Percentiles rank a stretch among this genome's conserved stretches.
phyloP scores from a whole-genome alignment of 2,888 invertebrate genomes.

The Synergus itoensis region DNA sequence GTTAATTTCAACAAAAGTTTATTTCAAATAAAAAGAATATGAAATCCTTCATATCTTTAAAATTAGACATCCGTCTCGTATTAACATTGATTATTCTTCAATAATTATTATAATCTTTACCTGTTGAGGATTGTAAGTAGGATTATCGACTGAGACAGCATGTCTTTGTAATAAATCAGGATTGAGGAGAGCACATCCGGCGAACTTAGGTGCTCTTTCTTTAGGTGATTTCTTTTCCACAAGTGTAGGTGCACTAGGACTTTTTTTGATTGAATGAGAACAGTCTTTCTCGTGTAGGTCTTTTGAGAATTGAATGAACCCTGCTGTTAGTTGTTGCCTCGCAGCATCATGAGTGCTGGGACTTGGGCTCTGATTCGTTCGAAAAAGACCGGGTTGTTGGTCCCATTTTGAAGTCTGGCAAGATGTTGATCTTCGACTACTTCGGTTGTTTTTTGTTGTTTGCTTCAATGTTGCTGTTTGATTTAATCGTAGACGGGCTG shows the following conservation, averaged over 20 bases:
- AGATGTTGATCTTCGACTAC: constrained; percentile 77
- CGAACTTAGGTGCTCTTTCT: constrained; percentile 70
- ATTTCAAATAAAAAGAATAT: no score
- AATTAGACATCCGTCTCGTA: no score
- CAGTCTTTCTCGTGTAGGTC: constrained; percentile 67
- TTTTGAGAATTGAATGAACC: constrained; percentile 75
- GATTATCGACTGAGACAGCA: constrained; percentile 91
- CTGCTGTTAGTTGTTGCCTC: constrained; percentile 73
- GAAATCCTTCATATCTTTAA: no score
- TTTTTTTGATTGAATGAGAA: constrained; percentile 76
- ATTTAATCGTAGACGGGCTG: constrained; percentile 82
- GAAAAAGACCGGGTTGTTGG: constrained; percentile 85
- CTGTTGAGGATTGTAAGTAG: constrained; percentile 77
- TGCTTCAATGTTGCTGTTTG: constrained; percentile 68
- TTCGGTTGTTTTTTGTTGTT: constrained; percentile 70
- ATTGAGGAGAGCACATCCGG: constrained; percentile 81
- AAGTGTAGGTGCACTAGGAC: constrained; percentile 83
- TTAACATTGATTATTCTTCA: background rate
- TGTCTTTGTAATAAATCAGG: constrained; percentile 86
- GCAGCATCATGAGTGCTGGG: constrained; percentile 75
- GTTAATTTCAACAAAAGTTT: no score
- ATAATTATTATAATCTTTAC: constrained; percentile 47
- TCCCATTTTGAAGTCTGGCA: constrained; percentile 81
- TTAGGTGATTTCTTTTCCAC: constrained; percentile 75
- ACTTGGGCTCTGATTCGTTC: constrained; percentile 79